phyloP scores from a whole-genome alignment of 2,888 invertebrate genomes.

The Chesias legatella region DNA sequence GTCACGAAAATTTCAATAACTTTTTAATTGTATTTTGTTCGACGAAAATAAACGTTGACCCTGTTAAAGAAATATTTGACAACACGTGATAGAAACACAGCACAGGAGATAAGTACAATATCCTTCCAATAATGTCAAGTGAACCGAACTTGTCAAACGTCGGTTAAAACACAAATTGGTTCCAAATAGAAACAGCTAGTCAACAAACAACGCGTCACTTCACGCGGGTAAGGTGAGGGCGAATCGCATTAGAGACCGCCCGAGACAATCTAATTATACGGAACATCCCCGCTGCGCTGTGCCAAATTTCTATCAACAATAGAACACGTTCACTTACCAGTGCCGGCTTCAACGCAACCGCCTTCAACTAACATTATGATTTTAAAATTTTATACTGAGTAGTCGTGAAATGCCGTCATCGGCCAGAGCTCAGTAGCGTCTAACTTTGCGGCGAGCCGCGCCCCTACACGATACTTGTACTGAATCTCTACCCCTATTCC shows the following conservation, averaged over 20 bases:
- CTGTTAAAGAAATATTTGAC: not conserved
- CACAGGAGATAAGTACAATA: conserved; percentile 27
- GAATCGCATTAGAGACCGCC: conserved; percentile 59
- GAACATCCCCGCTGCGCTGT: conserved; percentile 34
- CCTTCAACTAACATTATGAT: conserved; percentile 33
- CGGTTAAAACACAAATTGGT: conserved; percentile 52
- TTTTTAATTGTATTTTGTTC: no score
- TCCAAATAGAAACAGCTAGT: conserved; percentile 70
- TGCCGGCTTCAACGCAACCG: conserved; percentile 13
- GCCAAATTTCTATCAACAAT: conserved; percentile 20
- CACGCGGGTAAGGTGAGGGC: conserved; percentile 47
- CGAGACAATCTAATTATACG: conserved; percentile 60
- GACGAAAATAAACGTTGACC: no score
- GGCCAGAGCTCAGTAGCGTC: conserved; percentile 76
- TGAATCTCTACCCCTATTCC: conserved; percentile 80
- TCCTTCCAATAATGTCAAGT: conserved; percentile 10
- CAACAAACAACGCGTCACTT: conserved; percentile 65
- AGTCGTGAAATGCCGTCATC: conserved; percentile 64
- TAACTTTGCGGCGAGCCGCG: conserved; percentile 80
- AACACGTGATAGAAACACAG: conserved; percentile 8
- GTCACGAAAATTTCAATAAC: no score
- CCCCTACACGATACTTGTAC: conserved; percentile 79
- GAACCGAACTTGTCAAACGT: conserved; percentile 33
- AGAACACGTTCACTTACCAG: conserved; percentile 50
- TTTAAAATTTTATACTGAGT: conserved; percentile 47